Evolutionary conservation across 1,140 invertebrate species (phyloP), one percentile per base, ranked within the genome.

Genomic region (Archivesica marissinica): DNA sequence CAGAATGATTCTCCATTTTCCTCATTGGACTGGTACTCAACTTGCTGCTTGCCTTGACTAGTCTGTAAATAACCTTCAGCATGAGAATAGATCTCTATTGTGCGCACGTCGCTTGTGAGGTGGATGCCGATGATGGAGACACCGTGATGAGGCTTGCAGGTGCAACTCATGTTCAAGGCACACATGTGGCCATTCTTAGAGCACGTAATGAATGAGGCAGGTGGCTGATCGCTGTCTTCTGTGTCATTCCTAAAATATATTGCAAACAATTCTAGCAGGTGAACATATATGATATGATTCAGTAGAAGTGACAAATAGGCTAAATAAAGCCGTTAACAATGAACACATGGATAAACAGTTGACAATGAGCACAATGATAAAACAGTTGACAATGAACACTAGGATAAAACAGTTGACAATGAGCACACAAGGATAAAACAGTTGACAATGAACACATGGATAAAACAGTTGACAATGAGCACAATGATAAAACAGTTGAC

Each of bases 21-120:
- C 3, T 47, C 39, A 0, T 1, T 33, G 35, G 17, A 13, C 15
- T 56, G 7, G 9, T 66, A 11, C 7, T 33, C 25, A 30, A 7
- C 15, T 17, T 13, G 35, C 41, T 64, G 47, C 25, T 38, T 38
- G 2, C 78, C 61, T 50, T 50, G 68, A 11, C n/a, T n/a, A 2
- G 56, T 81, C 20, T 44, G 44, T 30, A 81, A 47, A 35, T 81
- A 81, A 15, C 78, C 78, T 70, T 81, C 78, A 13, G 9, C 25
- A 11, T 33, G n/a, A 23, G 61, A 68, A 54, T 81, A 81, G 6
- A 56, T 38, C n/a, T 81, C 78, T 54, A 81, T n/a, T 17, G 47
- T 68, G 0, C 28, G 41, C 1, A 30, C 78, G 30, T 81, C 56
- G 23, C 61, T 81, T 41, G 33, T 52, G 1, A 81, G 44, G 1